A percentile compares a stretch with the other conserved stretches of the same genome.
Evolutionary conservation across 1,140 invertebrate species (phyloP).

Genomic region (Cyclina sinensis): DNA sequence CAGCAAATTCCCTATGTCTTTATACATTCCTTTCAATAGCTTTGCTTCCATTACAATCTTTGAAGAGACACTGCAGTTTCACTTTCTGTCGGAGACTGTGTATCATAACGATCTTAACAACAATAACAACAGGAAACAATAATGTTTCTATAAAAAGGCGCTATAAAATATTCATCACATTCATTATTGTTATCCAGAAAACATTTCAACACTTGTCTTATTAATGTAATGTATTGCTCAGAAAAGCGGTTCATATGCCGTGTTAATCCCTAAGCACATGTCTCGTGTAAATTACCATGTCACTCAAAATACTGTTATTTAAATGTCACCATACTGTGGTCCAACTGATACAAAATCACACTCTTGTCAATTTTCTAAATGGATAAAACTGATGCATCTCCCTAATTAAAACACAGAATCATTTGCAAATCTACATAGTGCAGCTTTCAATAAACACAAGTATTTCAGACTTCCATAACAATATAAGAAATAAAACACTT

Average conservation of each 20-base stretch:
- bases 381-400: too few species aligned
- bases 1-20: too few species aligned
- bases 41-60: too few species aligned
- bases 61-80: too few species aligned
- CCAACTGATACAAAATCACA: too few species aligned
- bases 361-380: too few species aligned
- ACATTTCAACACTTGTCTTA: not conserved
- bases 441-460: too few species aligned
- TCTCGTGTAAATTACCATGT: not conserved
- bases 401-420: too few species aligned
- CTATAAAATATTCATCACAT: constrained; percentile 20
- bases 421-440: too few species aligned
- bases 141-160: not conserved
- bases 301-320: not conserved
- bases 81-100: not conserved
- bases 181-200: not conserved
- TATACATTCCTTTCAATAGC: too few species aligned
- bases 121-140: not conserved
- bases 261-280: not conserved
- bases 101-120: not conserved
- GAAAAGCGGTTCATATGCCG: not conserved
- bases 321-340: not conserved
- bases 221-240: not conserved
- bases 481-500: too few species aligned
- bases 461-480: too few species aligned